A percentile compares a stretch with the other conserved stretches of the same genome.
Evolutionary conservation across 2,797 vertebrate species (phyloP).

Genomic region (Cacajao melanocephalus): DNA sequence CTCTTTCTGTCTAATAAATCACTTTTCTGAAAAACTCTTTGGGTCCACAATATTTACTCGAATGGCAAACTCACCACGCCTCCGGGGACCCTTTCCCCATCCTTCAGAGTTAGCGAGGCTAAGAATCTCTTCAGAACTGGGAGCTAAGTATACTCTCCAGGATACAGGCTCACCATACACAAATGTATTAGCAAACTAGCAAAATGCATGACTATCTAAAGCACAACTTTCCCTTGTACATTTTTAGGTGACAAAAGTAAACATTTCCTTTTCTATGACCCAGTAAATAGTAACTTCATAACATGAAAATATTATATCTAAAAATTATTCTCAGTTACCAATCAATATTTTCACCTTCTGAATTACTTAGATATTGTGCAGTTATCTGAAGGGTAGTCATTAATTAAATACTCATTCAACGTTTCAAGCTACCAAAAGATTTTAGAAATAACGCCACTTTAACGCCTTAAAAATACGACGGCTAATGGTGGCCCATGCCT

Average conservation of each 20-base stretch:
- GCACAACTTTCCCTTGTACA: neutral
- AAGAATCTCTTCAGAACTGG: no score
- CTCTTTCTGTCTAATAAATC: no score
- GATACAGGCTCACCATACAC: neutral
- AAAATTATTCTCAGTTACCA: neutral
- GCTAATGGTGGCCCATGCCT: neutral
- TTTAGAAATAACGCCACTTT: neutral
- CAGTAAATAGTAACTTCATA: neutral
- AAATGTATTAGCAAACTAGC: neutral
- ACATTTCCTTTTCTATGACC: neutral
- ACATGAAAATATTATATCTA: neutral
- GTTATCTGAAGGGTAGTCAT: neutral
- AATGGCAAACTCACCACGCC: no score
- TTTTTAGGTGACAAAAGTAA: neutral
- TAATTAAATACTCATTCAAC: neutral
- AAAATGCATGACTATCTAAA: neutral
- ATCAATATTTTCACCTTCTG: neutral
- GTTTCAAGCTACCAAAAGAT: neutral
- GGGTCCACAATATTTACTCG: no score
- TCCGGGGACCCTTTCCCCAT: no score
- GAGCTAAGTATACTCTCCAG: no score
- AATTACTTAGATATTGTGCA: neutral
- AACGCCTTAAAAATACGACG: neutral
- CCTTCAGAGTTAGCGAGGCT: no score
- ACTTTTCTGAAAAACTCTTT: no score